These are phyloP conservation scores for Pseudeuparius sepicola DNA, from an alignment of 2,888 invertebrate species.

Conservation along the genomic window DNA sequence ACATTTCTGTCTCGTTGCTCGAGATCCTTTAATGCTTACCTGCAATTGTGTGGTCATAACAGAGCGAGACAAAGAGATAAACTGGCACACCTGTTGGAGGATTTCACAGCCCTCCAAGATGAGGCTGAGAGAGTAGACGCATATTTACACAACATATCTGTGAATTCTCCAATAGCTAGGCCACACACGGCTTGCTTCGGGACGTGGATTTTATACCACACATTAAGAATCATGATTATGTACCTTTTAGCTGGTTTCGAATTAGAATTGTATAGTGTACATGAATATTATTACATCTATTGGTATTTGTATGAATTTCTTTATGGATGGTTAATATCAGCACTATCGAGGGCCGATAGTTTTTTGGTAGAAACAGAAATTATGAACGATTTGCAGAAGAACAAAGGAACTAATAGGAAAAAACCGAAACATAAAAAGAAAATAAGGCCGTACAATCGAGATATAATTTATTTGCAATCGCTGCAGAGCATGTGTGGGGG, in stretches of 20 bases:
- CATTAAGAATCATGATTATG: constrained; percentile 84
- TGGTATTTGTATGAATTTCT: constrained; percentile 94
- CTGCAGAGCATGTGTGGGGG: constrained; percentile 92
- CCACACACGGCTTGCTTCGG: constrained; percentile 78
- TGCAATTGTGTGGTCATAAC: constrained; percentile 90
- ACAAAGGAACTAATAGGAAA: constrained; percentile 51
- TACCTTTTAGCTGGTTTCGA: constrained; percentile 92
- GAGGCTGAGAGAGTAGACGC: constrained; percentile 91
- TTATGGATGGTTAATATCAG: constrained; percentile 88
- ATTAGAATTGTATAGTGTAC: constrained; percentile 87
- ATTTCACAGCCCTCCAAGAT: constrained; percentile 84
- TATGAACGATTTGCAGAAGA: constrained; percentile 40
- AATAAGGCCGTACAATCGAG: constrained; percentile 64
- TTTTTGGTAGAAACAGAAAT: constrained; percentile 56
- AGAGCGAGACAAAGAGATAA: constrained; percentile 92
- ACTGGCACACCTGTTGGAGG: constrained; percentile 78
- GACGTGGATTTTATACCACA: constrained; percentile 94
- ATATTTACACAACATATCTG: constrained; percentile 58
- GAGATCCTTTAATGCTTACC: constrained; percentile 73
- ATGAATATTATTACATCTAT: constrained; percentile 93
- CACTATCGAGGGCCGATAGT: constrained; percentile 79
- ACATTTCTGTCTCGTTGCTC: constrained; percentile 81
- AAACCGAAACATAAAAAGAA: constrained; percentile 51
- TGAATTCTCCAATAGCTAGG: constrained; percentile 57
- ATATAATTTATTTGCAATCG: constrained; percentile 83